Conservation (phyloP, 2,113 vertebrate species). For the Phocoena sinus region DNA sequence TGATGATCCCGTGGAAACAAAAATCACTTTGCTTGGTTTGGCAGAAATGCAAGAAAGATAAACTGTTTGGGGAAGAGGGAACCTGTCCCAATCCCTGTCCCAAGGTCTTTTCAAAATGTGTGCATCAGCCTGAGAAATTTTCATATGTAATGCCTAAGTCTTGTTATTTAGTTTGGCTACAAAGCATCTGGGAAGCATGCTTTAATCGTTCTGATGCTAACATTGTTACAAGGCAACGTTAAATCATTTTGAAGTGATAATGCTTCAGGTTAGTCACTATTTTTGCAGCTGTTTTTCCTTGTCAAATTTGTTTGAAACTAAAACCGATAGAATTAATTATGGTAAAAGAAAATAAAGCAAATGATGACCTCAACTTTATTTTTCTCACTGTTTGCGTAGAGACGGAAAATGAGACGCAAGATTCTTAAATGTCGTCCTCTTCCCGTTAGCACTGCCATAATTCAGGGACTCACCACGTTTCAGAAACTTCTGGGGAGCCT, state of each 20-base stretch:
- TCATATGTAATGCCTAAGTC: constrained; percentile 41
- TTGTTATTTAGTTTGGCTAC: constrained; percentile 74
- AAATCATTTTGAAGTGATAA: constrained; percentile 71
- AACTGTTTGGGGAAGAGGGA: constrained; percentile 55
- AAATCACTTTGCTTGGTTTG: constrained; percentile 72
- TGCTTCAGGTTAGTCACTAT: constrained; percentile 60
- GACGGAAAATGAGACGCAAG: background rate
- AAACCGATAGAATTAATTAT: constrained; percentile 11
- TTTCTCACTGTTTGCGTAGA: background rate
- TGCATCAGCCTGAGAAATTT: constrained; percentile 52
- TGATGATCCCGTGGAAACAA: constrained; percentile 62
- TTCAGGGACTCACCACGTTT: background rate
- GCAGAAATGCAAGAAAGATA: constrained; percentile 74
- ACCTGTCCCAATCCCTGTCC: constrained; percentile 55
- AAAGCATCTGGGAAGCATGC: background rate
- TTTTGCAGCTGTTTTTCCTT: constrained; percentile 74
- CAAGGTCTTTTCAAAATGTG: constrained; percentile 64
- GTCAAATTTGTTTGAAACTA: constrained; percentile 64
- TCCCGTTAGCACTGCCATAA: background rate
- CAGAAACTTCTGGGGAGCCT: background rate
- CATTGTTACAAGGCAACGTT: constrained; percentile 53
- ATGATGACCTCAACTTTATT: background rate
- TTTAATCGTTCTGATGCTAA: constrained; percentile 57
- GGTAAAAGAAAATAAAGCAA: constrained; percentile 47
- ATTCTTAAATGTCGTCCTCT: background rate